These are phyloP conservation scores for Lichenostomus cassidix DNA, from an alignment of 2,113 vertebrate species.

Conservation along the genomic window DNA sequence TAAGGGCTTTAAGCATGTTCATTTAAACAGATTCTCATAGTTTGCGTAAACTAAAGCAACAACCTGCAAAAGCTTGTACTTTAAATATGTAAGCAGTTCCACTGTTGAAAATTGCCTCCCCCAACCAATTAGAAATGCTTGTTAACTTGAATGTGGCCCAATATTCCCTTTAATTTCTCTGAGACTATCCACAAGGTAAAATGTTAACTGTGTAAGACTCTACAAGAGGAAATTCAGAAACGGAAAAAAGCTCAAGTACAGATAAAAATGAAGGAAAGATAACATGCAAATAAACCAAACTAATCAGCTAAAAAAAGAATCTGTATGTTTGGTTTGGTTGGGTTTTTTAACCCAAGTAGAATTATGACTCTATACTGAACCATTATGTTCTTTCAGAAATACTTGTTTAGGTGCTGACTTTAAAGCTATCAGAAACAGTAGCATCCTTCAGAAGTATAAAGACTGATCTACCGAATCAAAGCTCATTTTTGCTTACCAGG, in stretches of 20 bases:
- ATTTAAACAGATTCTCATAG: neutral
- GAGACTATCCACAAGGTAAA: neutral
- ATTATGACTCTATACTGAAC: neutral
- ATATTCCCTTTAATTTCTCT: neutral
- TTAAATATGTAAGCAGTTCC: neutral
- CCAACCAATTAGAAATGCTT: neutral
- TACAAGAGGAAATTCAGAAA: neutral
- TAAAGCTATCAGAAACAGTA: neutral
- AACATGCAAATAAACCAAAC: neutral
- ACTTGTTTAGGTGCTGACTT: neutral
- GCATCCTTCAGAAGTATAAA: neutral
- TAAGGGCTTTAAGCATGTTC: neutral
- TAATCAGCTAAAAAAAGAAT: neutral
- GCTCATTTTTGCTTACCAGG: constrained; percentile 82
- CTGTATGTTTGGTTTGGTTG: accelerated
- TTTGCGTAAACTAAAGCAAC: neutral
- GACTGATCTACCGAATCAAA: neutral
- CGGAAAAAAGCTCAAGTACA: neutral
- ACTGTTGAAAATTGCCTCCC: neutral
- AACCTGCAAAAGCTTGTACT: neutral
- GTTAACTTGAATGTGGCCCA: neutral
- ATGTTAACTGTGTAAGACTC: neutral
- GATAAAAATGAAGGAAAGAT: neutral
- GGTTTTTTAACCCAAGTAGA: neutral
- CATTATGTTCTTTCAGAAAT: neutral